Evolutionary conservation across 2,797 vertebrate genomes (phyloP).

Genomic region (Brachyrhaphis roseni): DNA sequence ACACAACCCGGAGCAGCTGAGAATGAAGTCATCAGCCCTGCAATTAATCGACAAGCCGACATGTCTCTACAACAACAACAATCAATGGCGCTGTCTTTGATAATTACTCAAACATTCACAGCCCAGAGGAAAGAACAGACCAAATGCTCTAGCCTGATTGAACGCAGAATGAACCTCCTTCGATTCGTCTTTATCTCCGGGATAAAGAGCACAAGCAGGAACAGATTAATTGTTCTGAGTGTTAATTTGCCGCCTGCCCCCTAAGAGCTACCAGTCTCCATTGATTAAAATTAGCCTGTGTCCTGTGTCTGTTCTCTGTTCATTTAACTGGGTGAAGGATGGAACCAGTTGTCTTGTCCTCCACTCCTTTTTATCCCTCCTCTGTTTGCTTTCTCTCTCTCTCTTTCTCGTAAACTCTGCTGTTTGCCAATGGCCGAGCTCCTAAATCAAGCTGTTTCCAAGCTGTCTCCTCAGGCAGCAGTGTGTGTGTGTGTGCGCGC

Average conservation of each 20-base stretch:
- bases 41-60: neutral
- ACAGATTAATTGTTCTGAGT: conserved; percentile 68
- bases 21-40: neutral
- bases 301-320: conserved; percentile 58
- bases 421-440: conserved; percentile 50
- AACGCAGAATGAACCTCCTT: conserved; percentile 35
- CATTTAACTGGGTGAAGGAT: conserved; percentile 72
- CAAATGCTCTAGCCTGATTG: conserved; percentile 25
- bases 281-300: conserved; percentile 72
- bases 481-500: conserved; percentile 30
- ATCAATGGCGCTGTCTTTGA: conserved; percentile 13
- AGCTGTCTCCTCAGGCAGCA: conserved; percentile 69
- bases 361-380: conserved; percentile 35
- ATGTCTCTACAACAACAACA: conserved; percentile 9
- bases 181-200: conserved; percentile 20
- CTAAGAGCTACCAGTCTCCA: conserved; percentile 56
- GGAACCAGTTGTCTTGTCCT: conserved; percentile 48
- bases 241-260: conserved; percentile 64
- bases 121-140: conserved; percentile 16
- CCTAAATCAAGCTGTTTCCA: conserved; percentile 76
- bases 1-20: neutral
- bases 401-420: conserved; percentile 59
- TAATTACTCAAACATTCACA: conserved; percentile 27
- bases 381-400: conserved; percentile 21
- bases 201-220: conserved; percentile 34